Evolutionary conservation across 2,113 vertebrate species (phyloP), one percentile per base, ranked within the genome.

Genomic region (Strigops habroptila): DNA sequence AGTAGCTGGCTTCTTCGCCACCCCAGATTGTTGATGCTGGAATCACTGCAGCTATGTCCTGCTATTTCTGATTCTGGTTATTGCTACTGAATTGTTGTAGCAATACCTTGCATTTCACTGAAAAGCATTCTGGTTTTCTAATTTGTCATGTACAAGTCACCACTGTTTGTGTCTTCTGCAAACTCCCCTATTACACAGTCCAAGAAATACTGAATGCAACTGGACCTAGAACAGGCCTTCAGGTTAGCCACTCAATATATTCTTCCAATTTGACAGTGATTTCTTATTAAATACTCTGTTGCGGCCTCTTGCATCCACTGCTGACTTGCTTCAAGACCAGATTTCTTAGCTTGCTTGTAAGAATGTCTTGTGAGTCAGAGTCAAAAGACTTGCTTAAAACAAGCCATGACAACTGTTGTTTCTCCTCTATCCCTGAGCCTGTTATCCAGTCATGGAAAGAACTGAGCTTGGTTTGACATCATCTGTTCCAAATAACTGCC

Each of bases 341-440:
- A 71, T 90, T 92, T 91, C 91, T 92, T 48, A 88, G 86, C 18
- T 92, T 81, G 86, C 79, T 80, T 93, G 2, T 69, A 80, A 86
- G 90, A 93, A 94, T 82, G 86, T 86, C 86, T 88, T 62, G 71
- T 95, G 95, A 97, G 91, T 97, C 95, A 95, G 85, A 96, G 88
- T 94, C 91, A 77, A 90, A 88, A 94, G 92, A 93, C 92, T 76
- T 90, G 88, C 92, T 94, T 88, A 77, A 88, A 95, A 92, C 95
- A 95, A 95, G 92, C 94, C 88, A 39, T 83, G 92, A 94, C 95
- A 97, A 95, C 95, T 92, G 86, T 80, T 97, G 85, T 95, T 97
- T 90, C 94, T 91, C 85, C 90, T 94, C 86, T 90, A 59, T 63
- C 91, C 82, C 67, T 65, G 79, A 79, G 94, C 90, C 79, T 93